Evolutionary conservation across 2,888 invertebrate species (phyloP), one percentile per base, ranked within the genome.

Genomic region (Plagodis pulveraria): DNA sequence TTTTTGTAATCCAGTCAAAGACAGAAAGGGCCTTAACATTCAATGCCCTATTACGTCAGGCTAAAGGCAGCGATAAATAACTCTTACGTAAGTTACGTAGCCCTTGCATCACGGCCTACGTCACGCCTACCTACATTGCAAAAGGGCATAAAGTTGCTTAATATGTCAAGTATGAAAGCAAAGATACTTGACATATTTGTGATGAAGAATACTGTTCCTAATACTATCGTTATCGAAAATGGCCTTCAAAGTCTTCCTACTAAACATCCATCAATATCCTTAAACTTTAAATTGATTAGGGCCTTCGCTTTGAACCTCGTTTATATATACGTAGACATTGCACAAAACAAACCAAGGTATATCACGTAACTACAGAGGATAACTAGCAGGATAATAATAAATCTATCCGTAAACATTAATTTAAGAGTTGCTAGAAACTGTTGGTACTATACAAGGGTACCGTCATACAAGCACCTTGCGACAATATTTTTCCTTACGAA

Each of bases 11-110:
- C 2, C 5, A 38, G 5, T 38, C 38, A 38, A 38, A 5, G 38
- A 9, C 38, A 6, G 7, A 8, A 8, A 9, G 41, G 10, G 10
- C 5, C 10, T 7, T 9, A 41, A 41, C 41, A 9, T 12, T 11
- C 8, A 46, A 43, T 58, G 52, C 49, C 48, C 49, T 58, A 58
- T 54, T 54, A 43, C 54, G 43, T 50, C 9, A 38, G 32, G 10
- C n/a, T 32, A 12, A n/a, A 36, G 36, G 36, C 36, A 42, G 22
- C 4, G 22, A 22, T 22, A 22, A 22, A 22, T 22, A 22, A 22
- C 22, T 22, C 22, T 11, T 45, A 50, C 41, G 50, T 50, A 0
- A 6, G 35, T 50, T 51, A 51, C 41, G 34, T 48, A 51, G 43
- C 6, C 2, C 10, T n/a, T 47, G 35, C 53, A 46, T 2, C 11